Evolutionary conservation across 1,140 invertebrate genomes (phyloP), one percentile per base, ranked within the genome.

Genomic region (Saxidomus purpurata): DNA sequence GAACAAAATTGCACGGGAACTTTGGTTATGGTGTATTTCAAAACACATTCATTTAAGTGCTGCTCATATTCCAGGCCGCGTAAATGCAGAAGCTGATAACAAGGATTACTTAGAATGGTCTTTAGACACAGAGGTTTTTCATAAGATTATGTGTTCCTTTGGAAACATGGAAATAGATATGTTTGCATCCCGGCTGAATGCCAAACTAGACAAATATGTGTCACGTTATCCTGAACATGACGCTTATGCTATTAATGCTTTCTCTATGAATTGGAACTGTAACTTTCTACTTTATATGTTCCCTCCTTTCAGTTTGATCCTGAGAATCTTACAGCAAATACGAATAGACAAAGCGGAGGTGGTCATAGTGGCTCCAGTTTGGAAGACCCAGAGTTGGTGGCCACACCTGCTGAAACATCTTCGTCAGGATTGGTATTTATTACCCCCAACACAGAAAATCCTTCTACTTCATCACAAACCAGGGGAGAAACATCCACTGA

Each of bases 291-390:
- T 47, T 28, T 91, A 93, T 89, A 47, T 81, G 36, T 91, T 93
- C 83, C 82, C 88, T 3, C 91, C 92, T 67, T 93, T 93, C 83
- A 89, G 77, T 69, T 17, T 91, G 31, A 80, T 90, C 11, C 25
- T 38, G 9, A 36, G 63, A 55, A 55, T 81, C 25, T 19, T 92
- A n/a, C 67, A 85, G 38, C 91, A 93, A 38, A 77, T 91, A 19
- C 31, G 40, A 43, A n/a, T 77, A 25, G 89, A 92, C 25, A 34
- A 61, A 34, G 76, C 85, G 25, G 49, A 38, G 28, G 82, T 38
- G 34, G 76, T 90, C 19, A 22, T 91, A 6, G 49, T 92, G 9
- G 76, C 85, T 6, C 90, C 92, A 76, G 17, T 69, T 13, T 92
- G 86, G 87, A 83, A 84, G 52, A 89, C 91, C 3, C 90, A 92